Evolutionary conservation across 2,888 invertebrate genomes (phyloP).

Genomic region (Nemurella pictetii): DNA sequence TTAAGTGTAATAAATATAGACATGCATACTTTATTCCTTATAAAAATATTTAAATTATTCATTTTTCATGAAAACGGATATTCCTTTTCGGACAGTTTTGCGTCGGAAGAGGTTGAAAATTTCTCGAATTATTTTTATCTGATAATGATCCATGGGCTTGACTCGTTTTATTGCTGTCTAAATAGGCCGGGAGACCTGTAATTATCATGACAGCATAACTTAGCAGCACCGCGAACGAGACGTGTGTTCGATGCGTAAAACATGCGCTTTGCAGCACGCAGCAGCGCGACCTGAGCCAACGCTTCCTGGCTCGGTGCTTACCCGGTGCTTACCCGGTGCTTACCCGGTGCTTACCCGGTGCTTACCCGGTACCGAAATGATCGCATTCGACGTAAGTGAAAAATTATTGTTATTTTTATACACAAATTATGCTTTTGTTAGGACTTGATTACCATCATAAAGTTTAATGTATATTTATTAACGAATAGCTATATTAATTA

Average conservation of each 20-base stretch:
- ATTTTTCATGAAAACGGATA: constrained; percentile 15
- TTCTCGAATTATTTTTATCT: constrained; percentile 6
- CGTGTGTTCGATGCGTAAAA: not conserved
- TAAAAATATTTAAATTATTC: constrained; percentile 28
- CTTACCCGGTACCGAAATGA: no score
- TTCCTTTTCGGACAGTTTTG: not conserved
- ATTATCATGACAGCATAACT: constrained; percentile 24
- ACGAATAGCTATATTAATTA: not conserved
- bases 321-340: no score
- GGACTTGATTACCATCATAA: not conserved
- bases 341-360: no score
- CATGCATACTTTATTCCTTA: not conserved
- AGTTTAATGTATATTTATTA: not conserved
- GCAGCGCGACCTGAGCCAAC: not conserved
- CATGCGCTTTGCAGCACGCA: not conserved
- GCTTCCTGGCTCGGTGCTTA: not conserved
- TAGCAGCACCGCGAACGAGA: not conserved
- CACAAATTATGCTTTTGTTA: not conserved
- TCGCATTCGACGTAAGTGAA: no score
- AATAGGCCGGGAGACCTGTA: not conserved
- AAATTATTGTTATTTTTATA: not conserved
- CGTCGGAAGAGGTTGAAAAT: not conserved
- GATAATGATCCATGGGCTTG: not conserved
- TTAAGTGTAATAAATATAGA: constrained; percentile 1
- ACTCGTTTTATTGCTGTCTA: constrained; percentile 3